Conservation (phyloP, 2,888 invertebrate genomes). For the Bombylius major region DNA sequence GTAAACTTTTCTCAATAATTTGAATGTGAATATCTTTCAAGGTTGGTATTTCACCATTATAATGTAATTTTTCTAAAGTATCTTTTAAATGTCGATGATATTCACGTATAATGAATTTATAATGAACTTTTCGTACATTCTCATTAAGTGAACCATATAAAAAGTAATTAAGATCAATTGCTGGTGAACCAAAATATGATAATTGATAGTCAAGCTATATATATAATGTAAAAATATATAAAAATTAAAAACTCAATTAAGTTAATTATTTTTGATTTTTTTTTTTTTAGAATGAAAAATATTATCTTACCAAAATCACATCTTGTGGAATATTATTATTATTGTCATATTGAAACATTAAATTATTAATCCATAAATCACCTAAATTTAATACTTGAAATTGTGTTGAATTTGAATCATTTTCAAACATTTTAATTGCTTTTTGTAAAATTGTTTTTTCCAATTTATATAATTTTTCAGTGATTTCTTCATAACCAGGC, state of each 20-base stretch:
- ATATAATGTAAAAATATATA: neutral
- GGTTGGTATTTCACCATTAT: slow-evolving; percentile 27
- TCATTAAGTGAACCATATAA: slow-evolving; percentile 32
- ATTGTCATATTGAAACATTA: slow-evolving; percentile 31
- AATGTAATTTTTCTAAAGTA: slow-evolving; percentile 28
- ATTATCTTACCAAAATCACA: slow-evolving; percentile 26
- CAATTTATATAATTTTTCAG: slow-evolving; percentile 31
- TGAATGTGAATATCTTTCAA: slow-evolving; percentile 32
- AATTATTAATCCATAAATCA: slow-evolving; percentile 33
- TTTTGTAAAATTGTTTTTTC: slow-evolving; percentile 29
- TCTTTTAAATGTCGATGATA: slow-evolving; percentile 28
- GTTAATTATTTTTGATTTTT: neutral
- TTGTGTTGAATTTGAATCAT: slow-evolving; percentile 17
- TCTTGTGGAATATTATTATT: slow-evolving; percentile 27
- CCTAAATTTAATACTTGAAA: slow-evolving; percentile 32
- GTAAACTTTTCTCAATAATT: slow-evolving; percentile 29
- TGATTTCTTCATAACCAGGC: slow-evolving; percentile 32
- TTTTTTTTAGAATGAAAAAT: neutral
- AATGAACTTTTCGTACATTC: slow-evolving; percentile 30
- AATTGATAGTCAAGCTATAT: slow-evolving; percentile 32
- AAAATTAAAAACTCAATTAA: neutral
- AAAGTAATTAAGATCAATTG: slow-evolving; percentile 33
- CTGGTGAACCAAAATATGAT: slow-evolving; percentile 32
- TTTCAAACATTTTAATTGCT: slow-evolving; percentile 26
- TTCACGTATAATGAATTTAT: slow-evolving; percentile 28